Conservation (phyloP, 2,888 invertebrate genomes). For the Anodontia alba region DNA sequence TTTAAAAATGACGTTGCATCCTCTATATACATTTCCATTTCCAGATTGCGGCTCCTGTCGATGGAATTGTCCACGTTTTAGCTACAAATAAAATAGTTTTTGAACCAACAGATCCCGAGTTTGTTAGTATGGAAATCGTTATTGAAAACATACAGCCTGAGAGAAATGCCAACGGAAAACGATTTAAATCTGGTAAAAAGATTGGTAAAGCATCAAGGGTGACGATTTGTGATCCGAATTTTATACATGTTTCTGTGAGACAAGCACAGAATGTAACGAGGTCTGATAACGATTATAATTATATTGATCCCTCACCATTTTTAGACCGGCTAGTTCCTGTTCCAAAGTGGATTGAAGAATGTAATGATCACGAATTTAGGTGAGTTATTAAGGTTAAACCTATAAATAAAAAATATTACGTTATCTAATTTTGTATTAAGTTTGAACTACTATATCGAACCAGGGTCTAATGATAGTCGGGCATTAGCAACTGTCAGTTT, state of each 20-base stretch:
- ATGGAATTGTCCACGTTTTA: slow-evolving; percentile 39
- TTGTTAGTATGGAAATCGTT: slow-evolving; percentile 61
- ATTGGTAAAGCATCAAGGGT: slow-evolving; percentile 43
- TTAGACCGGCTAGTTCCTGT: slow-evolving; percentile 62
- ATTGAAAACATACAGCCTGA: slow-evolving; percentile 61
- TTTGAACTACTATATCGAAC: too few relatives aligned
- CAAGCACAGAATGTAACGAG: slow-evolving; percentile 25
- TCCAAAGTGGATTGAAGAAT: slow-evolving; percentile 67
- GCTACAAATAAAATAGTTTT: slow-evolving; percentile 50
- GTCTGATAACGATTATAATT: slow-evolving; percentile 55
- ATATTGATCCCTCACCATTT: slow-evolving; percentile 69
- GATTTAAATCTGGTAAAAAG: slow-evolving; percentile 36
- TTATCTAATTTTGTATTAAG: too few relatives aligned
- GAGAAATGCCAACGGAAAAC: slow-evolving; percentile 22
- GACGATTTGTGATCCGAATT: slow-evolving; percentile 42
- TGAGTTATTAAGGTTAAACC: too few relatives aligned
- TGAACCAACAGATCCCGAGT: slow-evolving; percentile 55
- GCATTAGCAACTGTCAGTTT: too few relatives aligned
- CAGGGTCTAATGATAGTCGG: too few relatives aligned
- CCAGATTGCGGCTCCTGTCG: slow-evolving; percentile 49
- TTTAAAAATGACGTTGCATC: too few relatives aligned
- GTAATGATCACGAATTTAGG: slow-evolving; percentile 65
- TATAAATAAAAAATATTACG: too few relatives aligned
- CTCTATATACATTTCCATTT: too few relatives aligned
- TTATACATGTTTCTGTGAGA: slow-evolving; percentile 66